Evolutionary conservation across 2,113 vertebrate genomes (phyloP).

Genomic region (Setophaga coronata): DNA sequence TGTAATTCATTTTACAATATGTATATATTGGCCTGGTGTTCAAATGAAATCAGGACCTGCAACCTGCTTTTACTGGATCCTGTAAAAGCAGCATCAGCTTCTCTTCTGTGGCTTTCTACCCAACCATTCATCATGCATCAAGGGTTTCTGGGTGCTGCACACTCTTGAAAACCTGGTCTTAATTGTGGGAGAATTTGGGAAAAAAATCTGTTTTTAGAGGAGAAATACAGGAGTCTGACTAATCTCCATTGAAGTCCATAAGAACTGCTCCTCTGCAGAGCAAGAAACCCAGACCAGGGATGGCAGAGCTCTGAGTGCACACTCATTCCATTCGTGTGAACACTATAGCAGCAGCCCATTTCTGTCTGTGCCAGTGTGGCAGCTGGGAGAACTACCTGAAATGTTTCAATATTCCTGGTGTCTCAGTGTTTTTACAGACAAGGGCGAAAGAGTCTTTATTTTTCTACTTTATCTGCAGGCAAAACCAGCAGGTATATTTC

Average conservation of each 20-base stretch:
- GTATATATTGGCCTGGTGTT: fast-evolving
- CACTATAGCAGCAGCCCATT: fast-evolving
- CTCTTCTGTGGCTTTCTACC: neutral
- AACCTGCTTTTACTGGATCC: neutral
- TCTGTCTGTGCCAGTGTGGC: neutral
- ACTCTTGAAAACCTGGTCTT: neutral
- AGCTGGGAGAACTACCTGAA: neutral
- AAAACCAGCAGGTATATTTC: slow-evolving; percentile 7
- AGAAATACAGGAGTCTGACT: neutral
- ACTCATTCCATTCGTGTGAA: fast-evolving
- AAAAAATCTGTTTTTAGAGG: neutral
- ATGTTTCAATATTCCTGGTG: neutral
- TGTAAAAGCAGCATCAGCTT: neutral
- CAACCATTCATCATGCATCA: neutral
- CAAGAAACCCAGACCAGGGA: neutral
- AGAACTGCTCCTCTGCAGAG: neutral
- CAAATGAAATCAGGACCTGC: neutral
- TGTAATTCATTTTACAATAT: neutral
- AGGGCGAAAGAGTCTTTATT: neutral
- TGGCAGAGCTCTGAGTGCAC: neutral
- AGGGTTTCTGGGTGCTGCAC: neutral
- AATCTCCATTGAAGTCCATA: neutral
- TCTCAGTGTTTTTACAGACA: neutral
- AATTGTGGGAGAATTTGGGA: neutral
- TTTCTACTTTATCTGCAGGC: neutral